phyloP scores from a whole-genome alignment of 2,888 invertebrate genomes.

The Aricia artaxerxes region DNA sequence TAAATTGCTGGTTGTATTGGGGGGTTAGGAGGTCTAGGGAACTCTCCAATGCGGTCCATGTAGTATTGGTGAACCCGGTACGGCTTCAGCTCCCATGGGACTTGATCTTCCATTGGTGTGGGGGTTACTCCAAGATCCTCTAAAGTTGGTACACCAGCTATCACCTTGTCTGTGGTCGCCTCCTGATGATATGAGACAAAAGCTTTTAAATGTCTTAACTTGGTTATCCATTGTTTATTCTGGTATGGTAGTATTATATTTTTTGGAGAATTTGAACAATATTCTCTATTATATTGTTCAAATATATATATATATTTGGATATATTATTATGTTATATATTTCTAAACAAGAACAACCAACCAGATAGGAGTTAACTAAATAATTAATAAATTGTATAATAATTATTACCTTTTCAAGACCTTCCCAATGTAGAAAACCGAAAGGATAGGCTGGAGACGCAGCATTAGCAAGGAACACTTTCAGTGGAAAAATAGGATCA shows the following conservation, averaged over 20 bases:
- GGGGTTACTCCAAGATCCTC: conserved; percentile 93
- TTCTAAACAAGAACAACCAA: too few species aligned
- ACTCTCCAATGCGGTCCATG: conserved; percentile 88
- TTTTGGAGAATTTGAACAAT: too few species aligned
- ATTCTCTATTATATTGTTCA: too few species aligned
- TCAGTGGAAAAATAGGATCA: conserved; percentile 83
- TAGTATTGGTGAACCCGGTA: conserved; percentile 86
- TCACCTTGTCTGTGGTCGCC: conserved; percentile 85
- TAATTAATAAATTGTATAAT: not conserved
- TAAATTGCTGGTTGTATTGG: conserved; percentile 45
- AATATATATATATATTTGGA: too few species aligned
- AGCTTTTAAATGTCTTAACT: too few species aligned
- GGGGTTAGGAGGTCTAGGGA: conserved; percentile 84
- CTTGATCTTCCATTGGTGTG: conserved; percentile 88
- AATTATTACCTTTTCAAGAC: conserved; percentile 85
- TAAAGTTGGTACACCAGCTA: conserved; percentile 85
- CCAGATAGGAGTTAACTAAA: too few species aligned
- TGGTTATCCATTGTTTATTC: too few species aligned
- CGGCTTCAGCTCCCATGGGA: conserved; percentile 90
- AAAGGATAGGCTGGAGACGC: conserved; percentile 84
- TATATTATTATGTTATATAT: too few species aligned
- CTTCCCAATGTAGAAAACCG: conserved; percentile 87
- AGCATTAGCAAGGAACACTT: conserved; percentile 82
- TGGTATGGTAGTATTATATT: too few species aligned
- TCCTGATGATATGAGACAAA: conserved; percentile 76